phyloP scores from a whole-genome alignment of 2,113 vertebrate species.

The Anolis carolinensis region DNA sequence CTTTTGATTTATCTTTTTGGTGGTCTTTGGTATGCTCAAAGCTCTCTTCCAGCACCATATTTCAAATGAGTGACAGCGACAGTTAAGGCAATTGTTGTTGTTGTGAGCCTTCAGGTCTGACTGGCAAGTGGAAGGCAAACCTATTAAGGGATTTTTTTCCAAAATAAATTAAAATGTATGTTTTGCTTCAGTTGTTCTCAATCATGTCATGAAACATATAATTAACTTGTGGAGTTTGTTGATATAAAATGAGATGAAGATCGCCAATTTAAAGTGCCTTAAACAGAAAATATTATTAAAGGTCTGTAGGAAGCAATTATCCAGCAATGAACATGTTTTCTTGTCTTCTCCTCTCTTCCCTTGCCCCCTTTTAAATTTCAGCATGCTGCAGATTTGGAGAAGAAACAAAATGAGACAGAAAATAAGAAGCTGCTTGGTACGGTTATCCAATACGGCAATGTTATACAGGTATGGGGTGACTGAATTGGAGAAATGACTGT shows the following conservation, averaged over 20 bases:
- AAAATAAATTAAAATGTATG: not conserved
- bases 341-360: conserved; percentile 19
- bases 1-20: no score
- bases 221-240: not conserved
- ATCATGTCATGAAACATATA: not conserved
- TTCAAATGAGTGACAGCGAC: no score
- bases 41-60: no score
- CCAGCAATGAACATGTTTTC: not conserved
- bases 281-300: no score
- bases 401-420: conserved; percentile 98
- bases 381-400: conserved; percentile 97
- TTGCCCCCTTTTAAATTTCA: conserved; percentile 63
- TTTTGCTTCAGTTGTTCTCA: not conserved
- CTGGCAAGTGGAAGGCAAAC: no score
- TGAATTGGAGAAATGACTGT: not conserved
- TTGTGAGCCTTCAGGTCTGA: no score
- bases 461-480: conserved; percentile 86
- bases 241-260: no score
- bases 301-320: no score
- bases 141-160: no score
- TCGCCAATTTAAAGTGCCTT: no score
- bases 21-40: no score
- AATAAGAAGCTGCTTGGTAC: conserved; percentile 96
- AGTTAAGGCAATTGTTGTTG: no score
- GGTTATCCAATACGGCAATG: conserved; percentile 95